phyloP scores from a whole-genome alignment of 2,113 vertebrate species.

The Bubo blakistoni region DNA sequence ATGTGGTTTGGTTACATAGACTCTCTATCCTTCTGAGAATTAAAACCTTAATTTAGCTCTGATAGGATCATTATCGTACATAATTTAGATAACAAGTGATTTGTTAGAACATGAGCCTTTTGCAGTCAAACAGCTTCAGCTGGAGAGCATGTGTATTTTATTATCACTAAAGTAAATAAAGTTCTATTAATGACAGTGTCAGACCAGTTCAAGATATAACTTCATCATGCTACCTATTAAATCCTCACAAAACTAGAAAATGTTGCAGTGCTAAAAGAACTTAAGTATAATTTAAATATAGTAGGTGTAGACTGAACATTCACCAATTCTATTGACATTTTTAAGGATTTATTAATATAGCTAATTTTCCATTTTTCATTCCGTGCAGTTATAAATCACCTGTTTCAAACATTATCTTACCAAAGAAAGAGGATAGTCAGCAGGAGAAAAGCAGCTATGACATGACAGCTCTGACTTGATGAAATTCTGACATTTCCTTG shows the following conservation, averaged over 20 bases:
- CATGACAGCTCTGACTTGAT: background rate
- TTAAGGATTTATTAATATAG: background rate
- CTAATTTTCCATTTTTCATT: background rate
- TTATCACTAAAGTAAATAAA: background rate
- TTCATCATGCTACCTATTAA: background rate
- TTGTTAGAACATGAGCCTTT: background rate
- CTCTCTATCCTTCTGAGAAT: background rate
- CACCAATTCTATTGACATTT: background rate
- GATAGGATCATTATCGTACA: background rate
- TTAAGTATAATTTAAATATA: background rate
- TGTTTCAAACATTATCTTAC: background rate
- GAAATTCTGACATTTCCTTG: background rate
- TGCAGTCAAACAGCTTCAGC: background rate
- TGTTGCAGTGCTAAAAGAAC: background rate
- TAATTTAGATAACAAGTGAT: background rate
- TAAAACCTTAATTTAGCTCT: background rate
- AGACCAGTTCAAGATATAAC: background rate
- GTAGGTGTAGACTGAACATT: background rate
- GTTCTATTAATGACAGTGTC: background rate
- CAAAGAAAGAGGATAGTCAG: background rate
- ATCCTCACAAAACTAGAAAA: background rate
- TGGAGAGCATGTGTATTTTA: background rate
- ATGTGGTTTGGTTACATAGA: background rate
- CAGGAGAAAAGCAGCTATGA: background rate
- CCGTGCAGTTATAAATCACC: background rate